A percentile compares a stretch with the other conserved stretches of the same genome.
Evolutionary conservation across 2,113 vertebrate species (phyloP).

Genomic region (Aleadryas rufinucha): DNA sequence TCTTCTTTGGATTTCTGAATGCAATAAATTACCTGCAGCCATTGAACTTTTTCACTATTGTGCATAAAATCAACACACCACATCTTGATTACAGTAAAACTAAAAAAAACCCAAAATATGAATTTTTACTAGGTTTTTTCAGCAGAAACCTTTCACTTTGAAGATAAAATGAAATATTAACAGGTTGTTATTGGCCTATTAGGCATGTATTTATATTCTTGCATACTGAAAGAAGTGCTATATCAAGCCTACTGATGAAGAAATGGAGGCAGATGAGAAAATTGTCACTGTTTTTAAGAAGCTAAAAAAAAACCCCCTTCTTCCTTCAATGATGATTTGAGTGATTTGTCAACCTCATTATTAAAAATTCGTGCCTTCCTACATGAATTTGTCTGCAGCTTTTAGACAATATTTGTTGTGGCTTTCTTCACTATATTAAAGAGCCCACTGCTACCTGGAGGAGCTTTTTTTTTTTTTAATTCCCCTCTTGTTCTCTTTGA

Average conservation of each 20-base stretch:
- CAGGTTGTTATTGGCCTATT: not conserved
- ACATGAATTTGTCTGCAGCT: constrained; percentile 3
- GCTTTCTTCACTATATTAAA: not conserved
- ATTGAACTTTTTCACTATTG: not conserved
- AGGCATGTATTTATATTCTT: not conserved
- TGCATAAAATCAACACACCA: not conserved
- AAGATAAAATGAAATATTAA: not conserved
- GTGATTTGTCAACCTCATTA: not conserved
- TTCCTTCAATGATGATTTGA: not conserved
- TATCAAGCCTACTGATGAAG: not conserved
- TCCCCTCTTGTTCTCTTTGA: not conserved
- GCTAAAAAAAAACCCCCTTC: not conserved
- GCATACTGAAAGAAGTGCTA: not conserved
- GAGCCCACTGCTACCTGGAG: not conserved
- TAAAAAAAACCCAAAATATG: not conserved
- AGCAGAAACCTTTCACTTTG: not conserved
- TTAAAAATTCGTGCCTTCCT: constrained; percentile 19
- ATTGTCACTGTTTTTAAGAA: not conserved
- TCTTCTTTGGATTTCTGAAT: not conserved
- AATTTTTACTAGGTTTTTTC: not conserved
- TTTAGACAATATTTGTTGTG: not conserved
- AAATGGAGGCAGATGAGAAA: not conserved
- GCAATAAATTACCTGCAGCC: not conserved
- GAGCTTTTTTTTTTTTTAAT: not conserved
- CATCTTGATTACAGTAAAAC: not conserved